A percentile compares a stretch with the other conserved stretches of the same genome.
Conservation (phyloP, 2,113 vertebrate genomes). For the Notechis scutatus region DNA sequence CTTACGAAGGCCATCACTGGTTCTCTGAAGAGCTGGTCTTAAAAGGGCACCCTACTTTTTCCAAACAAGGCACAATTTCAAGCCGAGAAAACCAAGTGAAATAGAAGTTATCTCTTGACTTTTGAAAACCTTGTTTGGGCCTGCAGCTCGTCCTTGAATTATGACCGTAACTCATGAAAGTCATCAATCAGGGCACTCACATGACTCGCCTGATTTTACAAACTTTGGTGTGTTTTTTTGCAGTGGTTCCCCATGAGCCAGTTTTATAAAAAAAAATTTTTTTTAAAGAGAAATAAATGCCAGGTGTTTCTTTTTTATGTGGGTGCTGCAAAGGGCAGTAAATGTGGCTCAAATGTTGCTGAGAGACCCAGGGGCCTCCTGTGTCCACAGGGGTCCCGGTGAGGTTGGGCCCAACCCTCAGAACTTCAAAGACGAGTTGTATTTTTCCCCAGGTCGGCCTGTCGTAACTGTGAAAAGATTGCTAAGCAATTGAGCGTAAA, state of each 20-base stretch:
- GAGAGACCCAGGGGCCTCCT: background rate
- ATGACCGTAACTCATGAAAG: too few species aligned
- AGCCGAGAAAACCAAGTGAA: background rate
- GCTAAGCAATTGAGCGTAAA: background rate
- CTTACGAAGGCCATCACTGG: too few species aligned
- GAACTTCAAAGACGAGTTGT: background rate
- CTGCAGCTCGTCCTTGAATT: too few species aligned
- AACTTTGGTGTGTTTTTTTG: too few species aligned
- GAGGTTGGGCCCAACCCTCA: background rate
- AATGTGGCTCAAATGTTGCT: background rate
- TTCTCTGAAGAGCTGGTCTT: background rate
- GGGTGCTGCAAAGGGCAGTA: background rate
- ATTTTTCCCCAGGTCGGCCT: background rate
- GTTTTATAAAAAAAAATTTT: background rate
- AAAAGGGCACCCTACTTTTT: background rate
- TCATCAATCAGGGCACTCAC: too few species aligned
- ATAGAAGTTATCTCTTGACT: background rate
- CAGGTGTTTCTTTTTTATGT: background rate
- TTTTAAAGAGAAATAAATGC: background rate
- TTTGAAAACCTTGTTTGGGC: background rate
- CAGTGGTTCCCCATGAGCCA: too few species aligned
- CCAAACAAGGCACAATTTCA: constrained; percentile 23
- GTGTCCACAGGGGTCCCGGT: background rate
- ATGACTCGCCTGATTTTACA: too few species aligned
- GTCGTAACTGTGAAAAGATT: background rate